phyloP scores from a whole-genome alignment of 2,888 invertebrate species.

The Eledona agricola region DNA sequence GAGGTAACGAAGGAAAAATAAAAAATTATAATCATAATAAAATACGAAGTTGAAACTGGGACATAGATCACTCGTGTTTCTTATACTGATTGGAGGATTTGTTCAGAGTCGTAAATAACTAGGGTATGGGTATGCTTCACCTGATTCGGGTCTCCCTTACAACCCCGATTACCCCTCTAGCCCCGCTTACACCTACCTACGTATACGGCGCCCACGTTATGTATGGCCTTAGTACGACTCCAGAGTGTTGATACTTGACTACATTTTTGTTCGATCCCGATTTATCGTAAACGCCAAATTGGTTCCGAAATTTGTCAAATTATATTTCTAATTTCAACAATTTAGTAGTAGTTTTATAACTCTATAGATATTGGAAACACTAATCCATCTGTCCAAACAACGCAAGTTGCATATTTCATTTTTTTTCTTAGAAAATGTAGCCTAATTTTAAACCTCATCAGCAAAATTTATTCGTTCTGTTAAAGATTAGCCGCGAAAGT shows the following conservation, averaged over 20 bases:
- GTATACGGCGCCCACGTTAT: slow-evolving; percentile 47
- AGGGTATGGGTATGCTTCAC: slow-evolving; percentile 46
- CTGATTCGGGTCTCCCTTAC: slow-evolving; percentile 48
- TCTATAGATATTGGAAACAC: too few species aligned
- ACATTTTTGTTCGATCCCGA: slow-evolving; percentile 46
- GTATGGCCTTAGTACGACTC: slow-evolving; percentile 48
- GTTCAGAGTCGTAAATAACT: slow-evolving; percentile 54
- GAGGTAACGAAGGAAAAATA: slow-evolving; percentile 14
- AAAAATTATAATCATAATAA: slow-evolving; percentile 34
- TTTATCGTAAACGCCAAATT: slow-evolving; percentile 35
- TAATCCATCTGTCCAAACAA: too few species aligned
- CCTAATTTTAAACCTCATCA: too few species aligned
- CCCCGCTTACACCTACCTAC: slow-evolving; percentile 39
- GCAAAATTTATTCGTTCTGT: too few species aligned
- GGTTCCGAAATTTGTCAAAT: slow-evolving; percentile 17
- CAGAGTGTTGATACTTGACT: too few species aligned
- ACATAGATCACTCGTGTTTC: slow-evolving; percentile 51
- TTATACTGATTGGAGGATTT: slow-evolving; percentile 54
- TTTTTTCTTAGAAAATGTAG: too few species aligned
- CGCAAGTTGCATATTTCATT: too few species aligned
- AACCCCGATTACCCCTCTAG: slow-evolving; percentile 41
- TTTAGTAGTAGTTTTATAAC: too few species aligned
- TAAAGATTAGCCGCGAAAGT: too few species aligned
- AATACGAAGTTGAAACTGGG: slow-evolving; percentile 43
- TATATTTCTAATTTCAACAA: too few species aligned